These are phyloP conservation scores for Drosophila parthenogenetica DNA, from an alignment of 2,888 invertebrate genomes.

Conservation along the genomic window DNA sequence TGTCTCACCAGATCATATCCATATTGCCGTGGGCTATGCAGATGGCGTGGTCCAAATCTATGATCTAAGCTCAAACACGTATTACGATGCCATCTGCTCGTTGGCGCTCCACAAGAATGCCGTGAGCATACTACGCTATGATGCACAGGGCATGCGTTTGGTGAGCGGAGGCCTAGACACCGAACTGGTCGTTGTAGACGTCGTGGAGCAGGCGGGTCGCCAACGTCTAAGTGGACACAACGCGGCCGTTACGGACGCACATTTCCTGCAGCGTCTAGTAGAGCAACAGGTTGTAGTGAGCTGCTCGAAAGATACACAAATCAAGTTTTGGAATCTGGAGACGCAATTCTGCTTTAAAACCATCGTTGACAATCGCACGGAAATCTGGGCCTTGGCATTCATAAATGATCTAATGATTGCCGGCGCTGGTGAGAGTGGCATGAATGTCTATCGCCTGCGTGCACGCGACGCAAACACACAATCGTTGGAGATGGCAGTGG, in stretches of 20 bases:
- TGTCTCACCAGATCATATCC: constrained; percentile 90
- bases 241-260: constrained; percentile 92
- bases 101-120: constrained; percentile 93
- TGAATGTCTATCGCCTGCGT: constrained; percentile 93
- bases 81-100: constrained; percentile 87
- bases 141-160: constrained; percentile 92
- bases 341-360: constrained; percentile 98
- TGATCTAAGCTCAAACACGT: constrained; percentile 89
- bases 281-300: constrained; percentile 88
- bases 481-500: constrained; percentile 85
- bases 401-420: constrained; percentile 94
- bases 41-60: constrained; percentile 95
- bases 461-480: constrained; percentile 85
- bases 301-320: constrained; percentile 96
- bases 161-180: constrained; percentile 96
- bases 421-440: constrained; percentile 93
- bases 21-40: constrained; percentile 95
- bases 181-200: constrained; percentile 97
- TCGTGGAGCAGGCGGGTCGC: constrained; percentile 95
- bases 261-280: constrained; percentile 87
- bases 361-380: constrained; percentile 93
- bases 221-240: constrained; percentile 96
- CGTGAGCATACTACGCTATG: constrained; percentile 93
- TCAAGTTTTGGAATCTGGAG: constrained; percentile 99
- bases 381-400: constrained; percentile 94